These are phyloP conservation scores for Andrena bucephala DNA, from an alignment of 2,888 invertebrate species.

Conservation along the genomic window DNA sequence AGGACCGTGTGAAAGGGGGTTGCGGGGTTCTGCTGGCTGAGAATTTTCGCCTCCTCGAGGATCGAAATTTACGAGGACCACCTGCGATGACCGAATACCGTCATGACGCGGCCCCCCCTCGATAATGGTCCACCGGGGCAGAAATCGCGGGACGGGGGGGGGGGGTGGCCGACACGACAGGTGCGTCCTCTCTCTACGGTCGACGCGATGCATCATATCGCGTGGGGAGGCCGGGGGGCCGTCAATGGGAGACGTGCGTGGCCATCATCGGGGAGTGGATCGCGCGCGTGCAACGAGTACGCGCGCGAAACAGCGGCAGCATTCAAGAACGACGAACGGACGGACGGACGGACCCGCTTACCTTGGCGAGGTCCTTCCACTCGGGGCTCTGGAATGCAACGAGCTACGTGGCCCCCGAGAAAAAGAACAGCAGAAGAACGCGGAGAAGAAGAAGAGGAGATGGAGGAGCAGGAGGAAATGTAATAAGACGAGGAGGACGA, in stretches of 20 bases:
- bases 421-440: slow-evolving; percentile 43
- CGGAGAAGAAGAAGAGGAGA: slow-evolving; percentile 40
- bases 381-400: slow-evolving; percentile 81
- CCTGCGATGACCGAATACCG: slow-evolving; percentile 36
- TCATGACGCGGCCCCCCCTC: background rate
- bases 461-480: slow-evolving; percentile 29
- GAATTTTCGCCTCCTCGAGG: slow-evolving; percentile 15
- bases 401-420: slow-evolving; percentile 64
- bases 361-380: slow-evolving; percentile 84
- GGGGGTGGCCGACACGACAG: slow-evolving; percentile 39
- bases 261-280: slow-evolving; percentile 42
- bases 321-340: slow-evolving; percentile 68
- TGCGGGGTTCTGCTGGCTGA: background rate
- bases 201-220: slow-evolving; percentile 25
- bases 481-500: slow-evolving; percentile 43
- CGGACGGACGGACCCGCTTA: slow-evolving; percentile 78
- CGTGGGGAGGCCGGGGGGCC: slow-evolving; percentile 27
- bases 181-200: slow-evolving; percentile 33
- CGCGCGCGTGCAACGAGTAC: slow-evolving; percentile 47
- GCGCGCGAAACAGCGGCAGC: slow-evolving; percentile 60
- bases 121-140: slow-evolving; percentile 27
- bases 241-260: slow-evolving; percentile 63
- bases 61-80: slow-evolving; percentile 51
- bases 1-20: background rate
- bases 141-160: slow-evolving; percentile 46